A percentile compares a stretch with the other conserved stretches of the same genome.
Conservation (phyloP, 2,113 vertebrate genomes). For the Callipepla californica region DNA sequence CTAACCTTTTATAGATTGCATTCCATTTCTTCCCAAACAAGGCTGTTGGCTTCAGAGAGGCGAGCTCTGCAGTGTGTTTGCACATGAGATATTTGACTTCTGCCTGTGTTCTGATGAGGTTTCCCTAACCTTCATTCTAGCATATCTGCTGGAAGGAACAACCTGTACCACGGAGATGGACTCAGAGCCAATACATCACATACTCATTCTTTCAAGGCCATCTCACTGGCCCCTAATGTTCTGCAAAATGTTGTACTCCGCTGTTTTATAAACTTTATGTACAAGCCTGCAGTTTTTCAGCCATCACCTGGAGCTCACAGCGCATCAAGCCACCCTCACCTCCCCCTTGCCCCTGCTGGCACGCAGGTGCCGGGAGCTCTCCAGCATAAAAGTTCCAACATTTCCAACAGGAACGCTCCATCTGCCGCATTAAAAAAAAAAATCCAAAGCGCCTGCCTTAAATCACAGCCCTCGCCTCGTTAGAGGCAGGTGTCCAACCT, state of each 20-base stretch:
- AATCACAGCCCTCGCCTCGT: neutral
- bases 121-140: neutral
- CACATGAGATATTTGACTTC: neutral
- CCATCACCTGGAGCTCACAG: neutral
- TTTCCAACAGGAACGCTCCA: neutral
- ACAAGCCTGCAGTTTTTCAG: neutral
- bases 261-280: neutral
- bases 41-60: neutral
- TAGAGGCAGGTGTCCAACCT: neutral
- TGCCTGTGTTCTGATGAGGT: neutral
- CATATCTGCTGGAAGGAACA: neutral
- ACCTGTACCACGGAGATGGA: neutral
- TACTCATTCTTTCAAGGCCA: neutral
- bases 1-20: neutral
- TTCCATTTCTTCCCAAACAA: neutral
- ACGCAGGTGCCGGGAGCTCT: fast-evolving
- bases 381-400: neutral
- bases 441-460: neutral
- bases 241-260: neutral
- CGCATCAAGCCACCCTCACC: neutral
- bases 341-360: neutral
- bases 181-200: neutral
- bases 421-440: neutral
- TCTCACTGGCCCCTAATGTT: neutral
- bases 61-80: neutral